Evolutionary conservation across 2,113 vertebrate genomes (phyloP).

Genomic region (Onychostoma macrolepis): DNA sequence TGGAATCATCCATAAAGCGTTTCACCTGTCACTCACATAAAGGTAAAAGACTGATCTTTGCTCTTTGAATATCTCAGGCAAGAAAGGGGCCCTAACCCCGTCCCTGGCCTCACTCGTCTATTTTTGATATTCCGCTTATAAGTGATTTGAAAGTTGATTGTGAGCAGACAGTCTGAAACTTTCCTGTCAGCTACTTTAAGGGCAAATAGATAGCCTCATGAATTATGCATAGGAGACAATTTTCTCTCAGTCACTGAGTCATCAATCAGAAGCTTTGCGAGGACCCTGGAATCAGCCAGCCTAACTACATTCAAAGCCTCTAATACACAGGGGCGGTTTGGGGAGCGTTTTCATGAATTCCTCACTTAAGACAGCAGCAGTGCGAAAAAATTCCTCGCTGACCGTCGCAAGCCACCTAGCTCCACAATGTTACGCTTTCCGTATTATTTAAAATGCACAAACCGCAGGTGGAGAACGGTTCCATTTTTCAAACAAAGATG

Average conservation of each 20-base stretch:
- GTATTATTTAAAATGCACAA: constrained; percentile 77
- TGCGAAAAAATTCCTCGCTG: constrained; percentile 62
- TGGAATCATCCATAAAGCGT: constrained; percentile 53
- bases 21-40: constrained; percentile 52
- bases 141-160: constrained; percentile 96
- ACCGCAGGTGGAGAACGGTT: constrained; percentile 81
- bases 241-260: constrained; percentile 96
- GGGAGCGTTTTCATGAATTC: constrained; percentile 82
- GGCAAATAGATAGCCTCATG: constrained; percentile 95
- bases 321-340: constrained; percentile 81
- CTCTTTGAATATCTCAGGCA: constrained; percentile 34
- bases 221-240: constrained; percentile 95
- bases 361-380: constrained; percentile 84
- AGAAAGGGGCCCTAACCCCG: constrained; percentile 76
- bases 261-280: constrained; percentile 94
- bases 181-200: constrained; percentile 95
- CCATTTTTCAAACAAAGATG: constrained; percentile 88
- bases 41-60: constrained; percentile 52
- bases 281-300: constrained; percentile 89
- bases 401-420: constrained; percentile 63
- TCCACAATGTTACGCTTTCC: constrained; percentile 42
- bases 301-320: constrained; percentile 86
- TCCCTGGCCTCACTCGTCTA: constrained; percentile 84
- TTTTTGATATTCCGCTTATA: constrained; percentile 94
- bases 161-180: constrained; percentile 87